These are phyloP conservation scores for Phenacoccus solenopsis DNA, from an alignment of 1,140 invertebrate genomes.

Conservation along the genomic window DNA sequence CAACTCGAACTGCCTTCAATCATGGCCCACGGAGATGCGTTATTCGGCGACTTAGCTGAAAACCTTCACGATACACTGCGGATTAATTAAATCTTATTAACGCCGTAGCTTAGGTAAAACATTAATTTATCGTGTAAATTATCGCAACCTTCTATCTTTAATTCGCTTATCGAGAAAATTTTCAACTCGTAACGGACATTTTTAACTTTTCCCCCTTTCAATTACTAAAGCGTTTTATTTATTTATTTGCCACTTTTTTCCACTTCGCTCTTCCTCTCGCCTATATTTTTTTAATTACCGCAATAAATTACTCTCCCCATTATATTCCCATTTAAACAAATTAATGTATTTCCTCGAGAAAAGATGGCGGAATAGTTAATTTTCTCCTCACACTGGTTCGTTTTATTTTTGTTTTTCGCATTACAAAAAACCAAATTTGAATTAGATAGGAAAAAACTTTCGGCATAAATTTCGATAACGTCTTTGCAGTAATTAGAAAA, in stretches of 20 bases:
- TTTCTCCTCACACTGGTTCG: not conserved
- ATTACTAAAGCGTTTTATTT: not conserved
- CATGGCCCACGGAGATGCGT: too few species aligned
- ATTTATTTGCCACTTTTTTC: too few species aligned
- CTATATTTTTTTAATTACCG: not conserved
- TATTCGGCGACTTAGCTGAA: too few species aligned
- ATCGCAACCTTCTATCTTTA: not conserved
- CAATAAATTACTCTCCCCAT: not conserved
- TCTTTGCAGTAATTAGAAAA: not conserved
- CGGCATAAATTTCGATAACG: not conserved
- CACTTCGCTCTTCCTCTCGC: too few species aligned
- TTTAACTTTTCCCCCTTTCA: not conserved
- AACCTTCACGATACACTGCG: too few species aligned
- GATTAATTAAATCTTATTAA: too few species aligned
- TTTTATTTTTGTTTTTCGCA: not conserved
- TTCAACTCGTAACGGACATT: not conserved
- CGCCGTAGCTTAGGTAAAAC: not conserved
- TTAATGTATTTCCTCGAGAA: slow-evolving; percentile 2
- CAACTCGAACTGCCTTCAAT: too few species aligned
- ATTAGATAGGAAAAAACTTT: not conserved
- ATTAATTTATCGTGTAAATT: not conserved
- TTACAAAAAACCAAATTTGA: slow-evolving; percentile 3
- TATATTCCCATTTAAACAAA: slow-evolving; percentile 3
- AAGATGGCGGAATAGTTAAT: not conserved
- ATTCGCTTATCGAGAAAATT: not conserved